A percentile compares a stretch with the other conserved stretches of the same genome.
Evolutionary conservation across 2,113 vertebrate species (phyloP).

Genomic region (Gobiocypris rarus): DNA sequence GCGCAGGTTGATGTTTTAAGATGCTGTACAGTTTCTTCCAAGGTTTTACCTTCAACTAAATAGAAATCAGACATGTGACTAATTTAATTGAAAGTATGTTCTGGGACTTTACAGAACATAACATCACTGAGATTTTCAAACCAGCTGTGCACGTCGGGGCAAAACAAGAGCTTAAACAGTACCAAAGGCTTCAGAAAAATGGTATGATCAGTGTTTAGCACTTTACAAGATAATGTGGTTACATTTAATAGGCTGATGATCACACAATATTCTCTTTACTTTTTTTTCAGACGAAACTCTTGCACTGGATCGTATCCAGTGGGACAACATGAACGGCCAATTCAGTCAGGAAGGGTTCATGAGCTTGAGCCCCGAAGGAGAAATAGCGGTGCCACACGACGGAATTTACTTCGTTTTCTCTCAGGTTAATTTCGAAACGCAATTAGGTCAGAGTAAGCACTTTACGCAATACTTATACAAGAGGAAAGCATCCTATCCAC

Average conservation of each 20-base stretch:
- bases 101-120: constrained; percentile 43
- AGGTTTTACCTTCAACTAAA: too few relatives aligned
- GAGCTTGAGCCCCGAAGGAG: constrained; percentile 53
- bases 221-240: not conserved
- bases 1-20: too few relatives aligned
- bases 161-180: constrained; percentile 53
- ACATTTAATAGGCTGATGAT: not conserved
- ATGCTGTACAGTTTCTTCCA: too few relatives aligned
- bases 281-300: not conserved
- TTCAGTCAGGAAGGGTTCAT: constrained; percentile 55
- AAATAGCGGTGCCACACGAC: constrained; percentile 53
- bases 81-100: not conserved
- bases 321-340: constrained; percentile 54
- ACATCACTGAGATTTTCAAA: constrained; percentile 52
- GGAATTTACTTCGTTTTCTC: constrained; percentile 65
- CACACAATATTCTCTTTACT: not conserved
- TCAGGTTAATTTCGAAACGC: constrained; percentile 56
- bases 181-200: constrained; percentile 35
- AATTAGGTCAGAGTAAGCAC: not conserved
- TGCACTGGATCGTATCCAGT: constrained; percentile 46
- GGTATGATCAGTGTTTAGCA: constrained; percentile 26
- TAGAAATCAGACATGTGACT: too few relatives aligned
- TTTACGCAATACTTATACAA: constrained; percentile 60
- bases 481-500: constrained; percentile 37
- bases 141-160: constrained; percentile 58